Evolutionary conservation across 2,888 invertebrate species (phyloP), one percentile per base, ranked within the genome.

Genomic region (Clostera curtula): DNA sequence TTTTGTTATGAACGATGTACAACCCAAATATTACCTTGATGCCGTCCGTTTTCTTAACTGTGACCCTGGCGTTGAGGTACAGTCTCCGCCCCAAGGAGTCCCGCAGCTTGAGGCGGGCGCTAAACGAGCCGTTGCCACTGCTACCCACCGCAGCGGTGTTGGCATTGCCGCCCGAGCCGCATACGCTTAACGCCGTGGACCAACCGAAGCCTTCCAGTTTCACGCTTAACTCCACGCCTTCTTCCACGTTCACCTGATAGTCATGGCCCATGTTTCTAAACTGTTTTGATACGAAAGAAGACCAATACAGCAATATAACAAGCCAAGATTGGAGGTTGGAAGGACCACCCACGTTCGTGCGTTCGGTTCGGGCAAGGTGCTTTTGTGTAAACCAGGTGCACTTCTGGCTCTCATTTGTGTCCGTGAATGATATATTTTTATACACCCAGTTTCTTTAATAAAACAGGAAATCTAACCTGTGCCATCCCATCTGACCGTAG

Each of bases 201-300:
- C 89, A 87, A 1, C 89, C 88, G 74, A 96, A 97, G 36, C 93
- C 93, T 54, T 98, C 97, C 34, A 96, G 74, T 27, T 90, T 89
- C 27, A 97, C 86, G 30, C 86, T 88, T 12, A 97, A 72, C 56
- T 93, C 91, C 13, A 94, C 80, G 2, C 88, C 85, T 40, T 91
- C 87, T 25, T 91, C 90, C 5, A 92, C 86, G 67, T 93, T 89
- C 40, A 91, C 87, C 90, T 91, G 57, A n/a, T 4, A 18, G 2
- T 2, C n/a, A 8, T 5, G 6, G n/a, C n/a, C n/a, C n/a, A n/a
- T n/a, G n/a, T n/a, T n/a, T n/a, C n/a, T n/a, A n/a, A n/a, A n/a
- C n/a, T n/a, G n/a, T n/a, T n/a, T n/a, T n/a, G n/a, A n/a, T n/a
- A n/a, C n/a, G n/a, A n/a, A n/a, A n/a, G n/a, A n/a, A n/a, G n/a